A percentile compares a stretch with the other conserved stretches of the same genome.
Conservation (phyloP, 2,888 invertebrate genomes). For the Digitonthophagus gazella region DNA sequence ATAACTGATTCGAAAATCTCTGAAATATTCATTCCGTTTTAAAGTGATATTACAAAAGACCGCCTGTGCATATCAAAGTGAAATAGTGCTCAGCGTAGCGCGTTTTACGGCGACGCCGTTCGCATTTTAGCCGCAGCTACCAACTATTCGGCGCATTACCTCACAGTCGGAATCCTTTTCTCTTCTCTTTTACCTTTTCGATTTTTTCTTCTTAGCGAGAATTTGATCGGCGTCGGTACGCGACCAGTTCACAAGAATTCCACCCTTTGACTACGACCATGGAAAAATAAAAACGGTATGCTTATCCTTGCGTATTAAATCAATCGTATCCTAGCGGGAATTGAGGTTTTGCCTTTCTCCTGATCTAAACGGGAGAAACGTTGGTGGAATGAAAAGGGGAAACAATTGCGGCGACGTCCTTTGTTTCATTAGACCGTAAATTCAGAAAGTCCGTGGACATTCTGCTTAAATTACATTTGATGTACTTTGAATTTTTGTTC, state of each 20-base stretch:
- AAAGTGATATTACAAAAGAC: constrained; percentile 23
- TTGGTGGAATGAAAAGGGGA: background rate
- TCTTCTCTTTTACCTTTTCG: constrained; percentile 17
- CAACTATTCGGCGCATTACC: background rate
- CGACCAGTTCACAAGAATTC: constrained; percentile 10
- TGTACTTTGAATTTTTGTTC: background rate
- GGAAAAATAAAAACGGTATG: constrained; percentile 24
- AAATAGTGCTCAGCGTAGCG: constrained; percentile 16
- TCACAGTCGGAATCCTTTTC: background rate
- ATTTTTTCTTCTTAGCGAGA: constrained; percentile 3
- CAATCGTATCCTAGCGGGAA: constrained; percentile 18
- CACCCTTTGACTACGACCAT: constrained; percentile 20
- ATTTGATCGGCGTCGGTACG: constrained; percentile 19
- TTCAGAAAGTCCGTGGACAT: background rate
- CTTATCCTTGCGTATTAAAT: constrained; percentile 25
- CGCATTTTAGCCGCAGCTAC: background rate
- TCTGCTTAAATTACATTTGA: background rate
- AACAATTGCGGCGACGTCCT: background rate
- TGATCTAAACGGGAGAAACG: background rate
- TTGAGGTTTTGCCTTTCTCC: constrained; percentile 7
- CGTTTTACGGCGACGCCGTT: constrained; percentile 15
- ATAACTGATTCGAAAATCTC: constrained; percentile 16
- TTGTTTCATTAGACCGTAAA: background rate
- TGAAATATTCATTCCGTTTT: constrained; percentile 23
- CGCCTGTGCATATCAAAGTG: constrained; percentile 21